These are phyloP conservation scores for Drosophila borborema DNA, from an alignment of 2,888 invertebrate genomes.

Conservation along the genomic window DNA sequence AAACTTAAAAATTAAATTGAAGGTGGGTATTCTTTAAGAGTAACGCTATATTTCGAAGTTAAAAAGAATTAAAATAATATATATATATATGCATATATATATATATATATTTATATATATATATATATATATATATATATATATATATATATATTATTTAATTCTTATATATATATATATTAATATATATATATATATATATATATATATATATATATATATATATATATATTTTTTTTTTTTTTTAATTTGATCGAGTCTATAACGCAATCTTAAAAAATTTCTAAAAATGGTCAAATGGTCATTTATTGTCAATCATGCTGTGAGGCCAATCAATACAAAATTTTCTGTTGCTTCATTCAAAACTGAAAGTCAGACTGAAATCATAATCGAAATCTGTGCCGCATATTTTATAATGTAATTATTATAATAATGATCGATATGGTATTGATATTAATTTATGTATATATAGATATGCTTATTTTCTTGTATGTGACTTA, in stretches of 20 bases:
- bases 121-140: too few species aligned
- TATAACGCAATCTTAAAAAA: conserved; percentile 21
- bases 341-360: conserved; percentile 53
- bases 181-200: neutral
- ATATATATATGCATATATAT: too few species aligned
- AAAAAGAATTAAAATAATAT: conserved; percentile 1
- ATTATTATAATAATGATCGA: conserved; percentile 27
- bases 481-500: conserved; percentile 52
- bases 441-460: conserved; percentile 23
- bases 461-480: conserved; percentile 16
- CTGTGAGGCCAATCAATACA: conserved; percentile 64
- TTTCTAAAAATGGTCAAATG: conserved; percentile 21
- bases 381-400: conserved; percentile 64
- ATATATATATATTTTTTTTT: neutral
- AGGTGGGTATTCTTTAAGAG: conserved; percentile 40
- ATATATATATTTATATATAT: too few species aligned
- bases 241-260: conserved; percentile 59
- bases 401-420: conserved; percentile 39
- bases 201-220: too few species aligned
- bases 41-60: conserved; percentile 54
- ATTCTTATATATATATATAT: too few species aligned
- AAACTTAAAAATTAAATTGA: neutral
- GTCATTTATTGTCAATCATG: conserved; percentile 53
- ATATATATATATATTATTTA: too few species aligned
- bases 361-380: conserved; percentile 74